These are phyloP conservation scores for Streptopelia turtur DNA, from an alignment of 2,797 vertebrate genomes.

Conservation along the genomic window DNA sequence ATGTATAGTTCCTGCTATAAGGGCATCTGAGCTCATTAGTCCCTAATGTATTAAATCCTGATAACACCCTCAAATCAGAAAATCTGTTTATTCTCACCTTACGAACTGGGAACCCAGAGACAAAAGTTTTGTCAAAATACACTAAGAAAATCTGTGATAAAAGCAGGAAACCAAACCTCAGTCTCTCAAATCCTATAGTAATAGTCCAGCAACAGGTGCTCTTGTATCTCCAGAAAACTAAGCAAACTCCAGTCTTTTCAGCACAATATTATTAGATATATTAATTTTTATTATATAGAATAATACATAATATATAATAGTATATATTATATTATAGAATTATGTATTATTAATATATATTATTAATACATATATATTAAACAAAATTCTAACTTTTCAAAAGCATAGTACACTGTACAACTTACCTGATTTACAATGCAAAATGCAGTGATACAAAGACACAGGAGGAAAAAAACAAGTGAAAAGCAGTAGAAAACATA, in stretches of 20 bases:
- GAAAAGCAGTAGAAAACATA: not conserved
- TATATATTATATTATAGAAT: too few relatives aligned
- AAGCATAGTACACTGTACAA: not conserved
- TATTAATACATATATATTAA: not conserved
- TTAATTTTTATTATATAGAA: too few relatives aligned
- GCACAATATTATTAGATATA: not conserved
- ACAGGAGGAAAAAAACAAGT: too few relatives aligned
- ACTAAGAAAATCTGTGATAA: not conserved
- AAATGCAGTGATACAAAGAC: not conserved
- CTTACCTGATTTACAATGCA: not conserved
- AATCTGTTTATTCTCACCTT: not conserved
- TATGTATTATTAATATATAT: too few relatives aligned
- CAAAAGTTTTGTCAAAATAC: not conserved
- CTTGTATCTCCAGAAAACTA: not conserved
- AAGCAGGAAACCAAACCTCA: not conserved
- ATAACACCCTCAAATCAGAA: not conserved
- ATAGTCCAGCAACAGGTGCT: not conserved
- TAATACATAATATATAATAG: too few relatives aligned
- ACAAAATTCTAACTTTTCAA: not conserved
- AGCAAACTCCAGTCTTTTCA: not conserved
- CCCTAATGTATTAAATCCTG: not conserved
- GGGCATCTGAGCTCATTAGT: not conserved
- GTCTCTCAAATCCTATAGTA: not conserved
- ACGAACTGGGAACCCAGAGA: not conserved
- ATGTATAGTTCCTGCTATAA: not conserved